Evolutionary conservation across 2,797 vertebrate species (phyloP), one percentile per base, ranked within the genome.

Genomic region (Emys orbicularis): DNA sequence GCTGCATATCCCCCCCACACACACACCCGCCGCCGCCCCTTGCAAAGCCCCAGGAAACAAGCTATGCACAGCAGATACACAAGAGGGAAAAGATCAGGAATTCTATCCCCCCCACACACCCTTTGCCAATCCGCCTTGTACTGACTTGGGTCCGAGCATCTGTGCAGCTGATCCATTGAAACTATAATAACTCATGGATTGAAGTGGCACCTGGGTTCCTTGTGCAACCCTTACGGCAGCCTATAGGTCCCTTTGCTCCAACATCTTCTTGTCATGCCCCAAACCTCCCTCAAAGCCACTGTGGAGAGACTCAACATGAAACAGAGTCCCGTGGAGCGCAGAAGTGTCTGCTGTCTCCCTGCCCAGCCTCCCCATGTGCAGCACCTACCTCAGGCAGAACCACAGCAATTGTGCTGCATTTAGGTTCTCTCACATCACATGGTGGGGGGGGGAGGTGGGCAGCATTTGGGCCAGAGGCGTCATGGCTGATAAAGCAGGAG

Each of bases 311-410:
- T 3, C 12, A 15, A 15, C 31, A 16, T 31, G 59, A 61, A 57
- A 57, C 25, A 21, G 23, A 41, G n/a, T 72, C 8, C 65, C 10
- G 6, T 9, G n/a, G n/a, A 37, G 9, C 2, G 2, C 10, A n/a
- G 18, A 10, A 23, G 65, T 5, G 10, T 23, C 65, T 72, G 19
- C 10, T 41, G n/a, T 41, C n/a, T 12, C 65, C 34, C 65, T 41
- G 65, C 65, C 4, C n/a, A 3, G 18, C n/a, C n/a, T 3, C 34
- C 57, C 18, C 61, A 5, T 1, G 8, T 9, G 19, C 9, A 12
- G 65, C 65, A 23, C n/a, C 19, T 12, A 21, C 5, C n/a, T 5
- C 10, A 5, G 19, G 65, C 65, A 23, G 18, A 23, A 72, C 19
- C 19, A 37, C 10, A 41, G 19, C 65, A 41, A 3, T 37, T 72